Evolutionary conservation across 1,140 invertebrate species (phyloP).

Genomic region (Neuroterus valhalla): DNA sequence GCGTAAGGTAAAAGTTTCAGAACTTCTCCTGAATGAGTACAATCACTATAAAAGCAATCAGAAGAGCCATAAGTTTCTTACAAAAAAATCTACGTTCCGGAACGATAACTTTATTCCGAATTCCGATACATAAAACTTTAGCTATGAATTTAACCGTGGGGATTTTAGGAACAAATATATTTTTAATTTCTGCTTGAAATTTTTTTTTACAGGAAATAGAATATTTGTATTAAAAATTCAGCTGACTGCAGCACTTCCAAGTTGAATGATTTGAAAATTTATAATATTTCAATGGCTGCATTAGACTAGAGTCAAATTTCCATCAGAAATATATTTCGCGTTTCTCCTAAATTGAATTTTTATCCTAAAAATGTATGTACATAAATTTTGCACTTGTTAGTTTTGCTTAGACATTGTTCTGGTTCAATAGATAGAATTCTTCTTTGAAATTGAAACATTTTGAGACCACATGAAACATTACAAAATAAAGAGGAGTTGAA

Average conservation of each 20-base stretch:
- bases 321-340: too few relatives aligned
- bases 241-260: too few relatives aligned
- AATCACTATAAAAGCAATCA: conserved; percentile 37
- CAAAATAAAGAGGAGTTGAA: too few relatives aligned
- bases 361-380: not conserved
- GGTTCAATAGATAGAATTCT: not conserved
- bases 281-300: too few relatives aligned
- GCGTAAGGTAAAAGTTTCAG: conserved; percentile 56
- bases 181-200: too few relatives aligned
- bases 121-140: not conserved
- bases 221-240: too few relatives aligned
- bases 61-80: not conserved
- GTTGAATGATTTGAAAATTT: too few relatives aligned
- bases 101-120: not conserved
- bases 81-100: conserved; percentile 25
- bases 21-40: conserved; percentile 51
- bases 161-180: too few relatives aligned
- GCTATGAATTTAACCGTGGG: not conserved
- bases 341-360: not conserved
- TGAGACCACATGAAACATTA: too few relatives aligned
- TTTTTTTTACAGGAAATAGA: too few relatives aligned
- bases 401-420: not conserved
- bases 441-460: too few relatives aligned
- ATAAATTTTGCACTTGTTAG: not conserved
- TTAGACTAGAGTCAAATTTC: too few relatives aligned